A percentile compares a stretch with the other conserved stretches of the same genome.
These are phyloP conservation scores for Euthynnus affinis DNA, from an alignment of 2,797 vertebrate genomes.

Conservation along the genomic window DNA sequence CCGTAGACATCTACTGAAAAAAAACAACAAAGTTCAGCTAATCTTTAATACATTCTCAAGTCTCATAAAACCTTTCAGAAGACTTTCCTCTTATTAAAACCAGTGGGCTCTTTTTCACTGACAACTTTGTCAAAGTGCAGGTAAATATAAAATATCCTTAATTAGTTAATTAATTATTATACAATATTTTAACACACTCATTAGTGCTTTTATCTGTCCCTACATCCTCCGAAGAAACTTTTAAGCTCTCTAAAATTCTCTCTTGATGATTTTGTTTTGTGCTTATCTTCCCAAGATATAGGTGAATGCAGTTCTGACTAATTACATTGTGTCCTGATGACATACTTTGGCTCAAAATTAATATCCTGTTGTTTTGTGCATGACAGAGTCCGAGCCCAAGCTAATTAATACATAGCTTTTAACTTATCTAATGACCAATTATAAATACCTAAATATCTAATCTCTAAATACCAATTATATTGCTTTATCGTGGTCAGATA, in stretches of 20 bases:
- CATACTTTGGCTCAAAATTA: slow-evolving; percentile 6
- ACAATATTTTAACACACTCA: neutral
- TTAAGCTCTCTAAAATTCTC: neutral
- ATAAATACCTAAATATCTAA: no score
- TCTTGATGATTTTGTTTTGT: no score
- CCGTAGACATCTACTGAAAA: no score
- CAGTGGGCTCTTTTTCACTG: no score
- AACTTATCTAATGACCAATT: neutral
- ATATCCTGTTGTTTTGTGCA: slow-evolving; percentile 7
- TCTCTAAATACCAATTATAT: no score
- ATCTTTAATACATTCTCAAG: no score
- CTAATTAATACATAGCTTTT: neutral
- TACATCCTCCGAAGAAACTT: neutral
- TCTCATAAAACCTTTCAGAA: no score
- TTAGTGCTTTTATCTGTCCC: no score
- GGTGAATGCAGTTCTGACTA: no score
- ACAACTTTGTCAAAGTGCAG: neutral
- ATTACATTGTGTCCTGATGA: no score
- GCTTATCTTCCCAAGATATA: neutral
- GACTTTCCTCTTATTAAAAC: no score
- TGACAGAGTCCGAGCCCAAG: neutral
- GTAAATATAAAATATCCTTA: neutral
- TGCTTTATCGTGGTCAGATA: neutral
- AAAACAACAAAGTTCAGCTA: no score
- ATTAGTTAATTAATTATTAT: neutral